Evolutionary conservation across 2,797 vertebrate genomes (phyloP).

Genomic region (Xenentodon cancila): DNA sequence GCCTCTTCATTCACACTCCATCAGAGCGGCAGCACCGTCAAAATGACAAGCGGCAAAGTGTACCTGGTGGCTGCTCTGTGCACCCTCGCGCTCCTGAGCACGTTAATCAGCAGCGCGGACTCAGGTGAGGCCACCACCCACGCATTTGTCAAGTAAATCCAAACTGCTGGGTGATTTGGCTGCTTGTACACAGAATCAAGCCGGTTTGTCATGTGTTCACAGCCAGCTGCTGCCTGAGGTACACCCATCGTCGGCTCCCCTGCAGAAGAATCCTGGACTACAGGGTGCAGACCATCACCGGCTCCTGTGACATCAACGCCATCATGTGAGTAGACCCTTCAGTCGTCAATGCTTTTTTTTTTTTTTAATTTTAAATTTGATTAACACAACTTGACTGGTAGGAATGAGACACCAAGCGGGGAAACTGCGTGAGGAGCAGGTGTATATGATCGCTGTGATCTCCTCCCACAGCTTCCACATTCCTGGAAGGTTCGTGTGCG

Average conservation of each 20-base stretch:
- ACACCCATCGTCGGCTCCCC: background rate
- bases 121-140: slow-evolving; percentile 59
- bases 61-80: slow-evolving; percentile 42
- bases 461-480: slow-evolving; percentile 67
- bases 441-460: background rate
- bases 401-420: too few species aligned
- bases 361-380: too few species aligned
- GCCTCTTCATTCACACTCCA: background rate
- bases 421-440: background rate
- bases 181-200: too few species aligned
- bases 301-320: slow-evolving; percentile 74
- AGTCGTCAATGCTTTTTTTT: too few species aligned
- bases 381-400: too few species aligned
- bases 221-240: slow-evolving; percentile 75
- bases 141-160: background rate
- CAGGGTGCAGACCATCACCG: slow-evolving; percentile 60
- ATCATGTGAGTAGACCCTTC: slow-evolving; percentile 71
- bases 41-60: slow-evolving; percentile 31
- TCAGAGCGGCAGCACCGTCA: background rate
- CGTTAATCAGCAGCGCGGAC: slow-evolving; percentile 44
- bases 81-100: slow-evolving; percentile 48
- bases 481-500: slow-evolving; percentile 56
- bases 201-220: slow-evolving; percentile 8
- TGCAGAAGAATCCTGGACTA: slow-evolving; percentile 60
- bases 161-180: too few species aligned